Base-by-base conservation (phyloP, 2,888 invertebrate species). In the Heliconius erato region DNA sequence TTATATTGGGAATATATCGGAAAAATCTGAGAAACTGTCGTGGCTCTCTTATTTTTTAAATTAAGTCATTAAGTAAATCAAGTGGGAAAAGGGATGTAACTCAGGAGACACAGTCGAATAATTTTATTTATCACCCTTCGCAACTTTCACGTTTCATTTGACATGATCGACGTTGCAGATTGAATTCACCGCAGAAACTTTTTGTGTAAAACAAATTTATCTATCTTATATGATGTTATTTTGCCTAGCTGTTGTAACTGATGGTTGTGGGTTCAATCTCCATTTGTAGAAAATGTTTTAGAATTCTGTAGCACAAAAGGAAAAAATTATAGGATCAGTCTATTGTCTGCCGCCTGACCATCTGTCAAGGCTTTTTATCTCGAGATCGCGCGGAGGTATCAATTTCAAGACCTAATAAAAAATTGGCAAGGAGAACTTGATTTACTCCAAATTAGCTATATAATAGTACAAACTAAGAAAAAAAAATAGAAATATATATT, bases 81-180 rank as follows among this genome's bases (percentile, higher is more conserved):
- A 12, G 54, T 16, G 12, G 9, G 12, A 23, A 76, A 59, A 63
- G 5, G n/a, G 32, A 19, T n/a, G 28, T 40, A 28, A 63, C 23
- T 23, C 23, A 65, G 65, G 40, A 44, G 63, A 16, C 44, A 65
- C 44, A 65, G 74, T 76, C 23, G 35, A 76, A 81, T 83, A 82
- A 78, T 83, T 83, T 80, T 76, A 81, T 82, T 67, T 82, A 69
- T 81, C 49, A 76, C 65, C 79, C 76, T 40, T 67, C 84, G 80
- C 81, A 83, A 82, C 40, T 82, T 85, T 85, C 82, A 82, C 83
- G 79, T 80, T 71, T 82, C 85, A 83, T 85, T 85, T 84, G 82
- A 79, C 80, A 77, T 85, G 85, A 84, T 84, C 81, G 85, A 84
- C 79, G 85, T 83, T 69, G 78, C 80, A 80, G 82, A 83, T 83